A percentile compares a stretch with the other conserved stretches of the same genome.
These are phyloP conservation scores for Rattus rattus DNA, from an alignment of 2,113 vertebrate species.

Conservation along the genomic window DNA sequence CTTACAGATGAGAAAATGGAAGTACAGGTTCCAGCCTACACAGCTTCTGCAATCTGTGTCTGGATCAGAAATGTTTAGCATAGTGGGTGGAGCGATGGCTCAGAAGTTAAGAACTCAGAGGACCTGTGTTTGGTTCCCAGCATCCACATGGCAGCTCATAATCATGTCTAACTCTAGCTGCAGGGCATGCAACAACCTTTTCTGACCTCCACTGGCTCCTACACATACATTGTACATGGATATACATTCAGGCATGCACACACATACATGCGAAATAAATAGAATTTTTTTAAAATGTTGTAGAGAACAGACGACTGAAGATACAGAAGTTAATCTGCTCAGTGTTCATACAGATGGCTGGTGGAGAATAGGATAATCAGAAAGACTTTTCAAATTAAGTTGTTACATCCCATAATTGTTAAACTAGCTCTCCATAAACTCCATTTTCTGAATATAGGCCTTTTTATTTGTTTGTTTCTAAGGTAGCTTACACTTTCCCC, in stretches of 20 bases:
- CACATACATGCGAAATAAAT: background rate
- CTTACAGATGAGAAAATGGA: background rate
- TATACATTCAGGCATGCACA: background rate
- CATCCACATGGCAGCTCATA: background rate
- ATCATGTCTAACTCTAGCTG: background rate
- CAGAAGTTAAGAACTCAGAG: background rate
- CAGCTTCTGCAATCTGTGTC: background rate
- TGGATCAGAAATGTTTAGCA: background rate
- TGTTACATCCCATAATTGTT: background rate
- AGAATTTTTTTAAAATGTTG: background rate
- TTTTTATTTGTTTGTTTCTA: background rate
- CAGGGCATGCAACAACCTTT: background rate
- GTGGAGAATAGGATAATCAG: background rate
- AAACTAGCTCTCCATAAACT: background rate
- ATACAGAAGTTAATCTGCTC: background rate
- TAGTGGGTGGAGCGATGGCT: background rate
- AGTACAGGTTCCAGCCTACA: background rate
- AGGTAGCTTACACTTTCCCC: background rate
- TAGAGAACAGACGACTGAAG: background rate
- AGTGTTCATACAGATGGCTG: background rate
- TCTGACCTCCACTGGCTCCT: background rate
- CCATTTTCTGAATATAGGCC: constrained; percentile 11
- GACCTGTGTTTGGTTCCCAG: background rate
- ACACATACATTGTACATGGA: background rate
- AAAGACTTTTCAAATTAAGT: background rate